A percentile compares a stretch with the other conserved stretches of the same genome.
Evolutionary conservation across 2,797 vertebrate genomes (phyloP).

Genomic region (Apogon talboti): DNA sequence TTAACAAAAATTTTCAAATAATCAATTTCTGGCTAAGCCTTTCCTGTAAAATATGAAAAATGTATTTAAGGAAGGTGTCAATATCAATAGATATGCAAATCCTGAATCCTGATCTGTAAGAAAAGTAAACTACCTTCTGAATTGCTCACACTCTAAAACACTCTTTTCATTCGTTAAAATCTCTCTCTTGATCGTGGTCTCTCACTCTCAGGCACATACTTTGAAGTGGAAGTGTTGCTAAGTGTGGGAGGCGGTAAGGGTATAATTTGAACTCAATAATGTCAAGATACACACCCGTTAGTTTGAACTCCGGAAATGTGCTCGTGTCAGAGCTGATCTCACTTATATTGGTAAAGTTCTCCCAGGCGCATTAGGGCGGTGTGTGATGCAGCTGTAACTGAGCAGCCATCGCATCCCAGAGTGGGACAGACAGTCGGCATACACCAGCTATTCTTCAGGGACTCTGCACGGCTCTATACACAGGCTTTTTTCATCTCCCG

Average conservation of each 20-base stretch:
- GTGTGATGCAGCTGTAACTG: constrained; percentile 47
- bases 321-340: constrained; percentile 64
- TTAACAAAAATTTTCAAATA: too few species aligned
- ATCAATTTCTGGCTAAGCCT: too few species aligned
- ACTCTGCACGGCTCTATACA: constrained; percentile 34
- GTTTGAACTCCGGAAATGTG: constrained; percentile 70
- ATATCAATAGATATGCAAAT: constrained; percentile 43
- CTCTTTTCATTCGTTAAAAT: constrained; percentile 42
- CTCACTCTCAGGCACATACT: constrained; percentile 35
- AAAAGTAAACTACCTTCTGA: constrained; percentile 38
- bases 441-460: constrained; percentile 42
- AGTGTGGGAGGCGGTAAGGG: constrained; percentile 63
- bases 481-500: constrained; percentile 20
- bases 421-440: constrained; percentile 45
- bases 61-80: background rate
- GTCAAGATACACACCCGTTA: constrained; percentile 63
- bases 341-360: constrained; percentile 64
- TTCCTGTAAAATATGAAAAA: too few species aligned
- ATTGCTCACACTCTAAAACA: constrained; percentile 30
- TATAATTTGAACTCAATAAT: constrained; percentile 69
- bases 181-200: constrained; percentile 18
- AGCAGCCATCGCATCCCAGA: constrained; percentile 43
- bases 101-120: too few species aligned
- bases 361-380: constrained; percentile 47
- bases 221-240: constrained; percentile 66